Evolutionary conservation across 2,113 vertebrate species (phyloP).

Genomic region (Ovis canadensis): DNA sequence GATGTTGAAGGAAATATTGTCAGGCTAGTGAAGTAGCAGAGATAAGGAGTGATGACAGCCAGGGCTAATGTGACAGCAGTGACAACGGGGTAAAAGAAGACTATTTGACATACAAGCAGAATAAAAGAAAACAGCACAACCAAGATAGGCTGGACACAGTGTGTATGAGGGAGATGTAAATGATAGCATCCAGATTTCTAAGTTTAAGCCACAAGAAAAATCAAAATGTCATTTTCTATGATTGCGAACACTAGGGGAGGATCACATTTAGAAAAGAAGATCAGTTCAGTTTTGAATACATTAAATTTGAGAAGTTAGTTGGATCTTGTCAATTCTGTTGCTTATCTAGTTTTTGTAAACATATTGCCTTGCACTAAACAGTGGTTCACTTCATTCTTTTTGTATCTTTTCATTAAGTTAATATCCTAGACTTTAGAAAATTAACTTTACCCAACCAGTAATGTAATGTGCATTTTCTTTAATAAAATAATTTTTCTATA

Average conservation of each 20-base stretch:
- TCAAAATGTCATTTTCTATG: not conserved
- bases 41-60: not conserved
- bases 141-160: not conserved
- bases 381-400: not conserved
- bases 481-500: not conserved
- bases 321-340: not conserved
- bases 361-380: not conserved
- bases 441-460: not conserved
- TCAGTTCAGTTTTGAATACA: not conserved
- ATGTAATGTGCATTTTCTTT: not conserved
- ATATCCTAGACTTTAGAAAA: not conserved
- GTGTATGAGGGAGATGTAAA: not conserved
- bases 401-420: not conserved
- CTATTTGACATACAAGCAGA: not conserved
- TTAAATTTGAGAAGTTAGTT: slow-evolving; percentile 24
- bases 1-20: not conserved
- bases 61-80: not conserved
- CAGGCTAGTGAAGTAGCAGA: not conserved
- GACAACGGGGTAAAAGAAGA: not conserved
- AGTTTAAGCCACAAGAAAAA: not conserved
- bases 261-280: not conserved
- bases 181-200: not conserved
- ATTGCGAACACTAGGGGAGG: not conserved
- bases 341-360: not conserved
- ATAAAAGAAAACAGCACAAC: not conserved